Evolutionary conservation across 2,113 vertebrate species (phyloP).

Genomic region (Ptilorrhoa leucosticta): DNA sequence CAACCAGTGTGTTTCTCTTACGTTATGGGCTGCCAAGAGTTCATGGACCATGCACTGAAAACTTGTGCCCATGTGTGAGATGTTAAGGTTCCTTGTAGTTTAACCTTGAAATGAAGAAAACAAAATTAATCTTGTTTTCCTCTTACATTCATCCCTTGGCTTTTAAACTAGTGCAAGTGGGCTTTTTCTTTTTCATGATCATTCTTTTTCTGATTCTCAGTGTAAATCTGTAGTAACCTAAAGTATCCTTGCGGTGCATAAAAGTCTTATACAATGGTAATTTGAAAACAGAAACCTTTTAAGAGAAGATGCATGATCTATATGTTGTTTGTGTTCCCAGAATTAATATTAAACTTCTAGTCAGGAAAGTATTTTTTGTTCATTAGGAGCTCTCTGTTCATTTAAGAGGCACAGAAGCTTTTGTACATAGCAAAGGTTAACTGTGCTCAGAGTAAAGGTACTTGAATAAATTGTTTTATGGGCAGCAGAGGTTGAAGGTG

Average conservation of each 20-base stretch:
- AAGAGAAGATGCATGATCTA: not conserved
- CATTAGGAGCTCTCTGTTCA: constrained; percentile 40
- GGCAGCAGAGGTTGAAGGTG: constrained; percentile 49
- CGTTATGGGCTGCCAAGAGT: not conserved
- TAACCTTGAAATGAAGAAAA: constrained; percentile 1
- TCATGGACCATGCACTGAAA: not conserved
- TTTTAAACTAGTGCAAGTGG: not conserved
- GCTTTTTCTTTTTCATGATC: not conserved
- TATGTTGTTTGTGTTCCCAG: constrained; percentile 9
- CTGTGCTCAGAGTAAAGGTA: constrained; percentile 49
- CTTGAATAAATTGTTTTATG: constrained; percentile 60
- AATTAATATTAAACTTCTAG: constrained; percentile 36
- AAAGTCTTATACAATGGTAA: not conserved
- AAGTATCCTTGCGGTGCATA: not conserved
- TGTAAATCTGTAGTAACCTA: not conserved
- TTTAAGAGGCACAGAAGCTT: constrained; percentile 40
- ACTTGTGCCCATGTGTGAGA: not conserved
- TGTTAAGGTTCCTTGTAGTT: not conserved
- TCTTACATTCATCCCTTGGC: not conserved
- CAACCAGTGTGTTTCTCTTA: not conserved
- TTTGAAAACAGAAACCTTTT: not conserved
- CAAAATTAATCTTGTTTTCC: not conserved
- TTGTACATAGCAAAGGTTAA: constrained; percentile 54
- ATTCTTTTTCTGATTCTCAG: not conserved
- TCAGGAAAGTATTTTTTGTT: constrained; percentile 34